A percentile compares a stretch with the other conserved stretches of the same genome.
These are phyloP conservation scores for Odontamblyopus rebecca DNA, from an alignment of 2,797 vertebrate species.

Conservation along the genomic window DNA sequence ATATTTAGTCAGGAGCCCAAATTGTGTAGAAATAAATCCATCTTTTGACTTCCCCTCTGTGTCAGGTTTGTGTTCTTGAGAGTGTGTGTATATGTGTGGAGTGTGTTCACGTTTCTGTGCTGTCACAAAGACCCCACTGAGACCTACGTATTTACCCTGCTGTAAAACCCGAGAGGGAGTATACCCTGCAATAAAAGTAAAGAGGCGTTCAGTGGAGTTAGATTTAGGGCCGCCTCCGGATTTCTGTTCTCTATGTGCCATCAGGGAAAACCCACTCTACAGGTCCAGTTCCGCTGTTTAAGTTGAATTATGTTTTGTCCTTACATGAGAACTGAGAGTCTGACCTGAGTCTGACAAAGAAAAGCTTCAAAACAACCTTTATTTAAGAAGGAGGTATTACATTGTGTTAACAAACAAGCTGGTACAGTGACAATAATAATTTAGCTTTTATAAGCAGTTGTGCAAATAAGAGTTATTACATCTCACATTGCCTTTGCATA, in stretches of 20 bases:
- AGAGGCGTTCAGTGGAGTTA: slow-evolving; percentile 65
- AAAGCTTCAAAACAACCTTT: slow-evolving; percentile 68
- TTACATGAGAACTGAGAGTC: slow-evolving; percentile 25
- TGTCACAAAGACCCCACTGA: slow-evolving; percentile 77
- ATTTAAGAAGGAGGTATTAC: slow-evolving; percentile 76
- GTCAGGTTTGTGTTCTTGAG: slow-evolving; percentile 51
- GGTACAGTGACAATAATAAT: slow-evolving; percentile 65
- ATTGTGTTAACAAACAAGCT: slow-evolving; percentile 67
- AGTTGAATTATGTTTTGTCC: slow-evolving; percentile 45
- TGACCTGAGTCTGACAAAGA: slow-evolving; percentile 43
- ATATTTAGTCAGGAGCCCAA: slow-evolving; percentile 44
- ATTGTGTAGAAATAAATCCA: slow-evolving; percentile 62
- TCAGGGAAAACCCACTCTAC: slow-evolving; percentile 60
- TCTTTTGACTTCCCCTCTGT: slow-evolving; percentile 46
- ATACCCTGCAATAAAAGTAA: slow-evolving; percentile 72
- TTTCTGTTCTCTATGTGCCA: slow-evolving; percentile 61
- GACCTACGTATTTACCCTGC: slow-evolving; percentile 77
- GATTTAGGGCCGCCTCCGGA: slow-evolving; percentile 64
- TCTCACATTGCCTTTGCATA: slow-evolving; percentile 67
- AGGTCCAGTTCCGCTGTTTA: slow-evolving; percentile 46
- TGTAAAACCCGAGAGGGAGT: slow-evolving; percentile 79
- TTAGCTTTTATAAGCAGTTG: slow-evolving; percentile 69
- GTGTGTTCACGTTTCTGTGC: slow-evolving; percentile 71
- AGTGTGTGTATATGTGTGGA: slow-evolving; percentile 19
- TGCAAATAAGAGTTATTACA: slow-evolving; percentile 69